Evolutionary conservation across 2,888 invertebrate genomes (phyloP).

Genomic region (Synergus gifuensis): DNA sequence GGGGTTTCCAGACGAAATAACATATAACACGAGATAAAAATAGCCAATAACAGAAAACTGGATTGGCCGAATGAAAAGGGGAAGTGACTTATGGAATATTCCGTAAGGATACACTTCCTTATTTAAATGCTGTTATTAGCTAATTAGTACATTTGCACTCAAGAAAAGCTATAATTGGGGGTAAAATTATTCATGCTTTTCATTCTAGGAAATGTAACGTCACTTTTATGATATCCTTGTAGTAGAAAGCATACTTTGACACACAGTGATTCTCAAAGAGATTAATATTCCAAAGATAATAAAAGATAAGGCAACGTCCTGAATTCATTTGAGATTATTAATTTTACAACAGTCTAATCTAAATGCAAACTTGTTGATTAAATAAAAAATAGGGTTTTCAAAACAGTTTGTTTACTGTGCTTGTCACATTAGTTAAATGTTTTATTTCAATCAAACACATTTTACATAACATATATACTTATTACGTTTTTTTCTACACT

Average conservation of each 20-base stretch:
- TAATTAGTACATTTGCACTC: background rate
- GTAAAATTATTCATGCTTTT: background rate
- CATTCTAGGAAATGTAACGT: background rate
- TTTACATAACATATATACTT: no score
- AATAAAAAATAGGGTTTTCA: background rate
- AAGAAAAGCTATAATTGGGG: background rate
- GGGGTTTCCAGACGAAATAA: background rate
- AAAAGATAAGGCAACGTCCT: background rate
- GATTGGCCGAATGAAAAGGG: no score
- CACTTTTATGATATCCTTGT: background rate
- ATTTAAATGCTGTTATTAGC: background rate
- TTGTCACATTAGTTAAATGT: background rate
- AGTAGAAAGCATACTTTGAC: background rate
- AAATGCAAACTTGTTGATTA: background rate
- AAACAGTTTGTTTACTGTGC: background rate
- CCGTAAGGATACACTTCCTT: no score
- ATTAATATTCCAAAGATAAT: background rate
- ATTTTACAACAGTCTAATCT: conserved; percentile 20
- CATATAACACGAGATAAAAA: no score
- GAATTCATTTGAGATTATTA: conserved; percentile 15
- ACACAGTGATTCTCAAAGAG: background rate
- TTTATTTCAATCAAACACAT: background rate
- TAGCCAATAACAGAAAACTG: no score
- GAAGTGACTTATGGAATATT: no score
- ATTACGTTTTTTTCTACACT: no score